These are phyloP conservation scores for Notoglanidium macrostoma DNA, from an alignment of 2,797 vertebrate genomes.

Conservation along the genomic window DNA sequence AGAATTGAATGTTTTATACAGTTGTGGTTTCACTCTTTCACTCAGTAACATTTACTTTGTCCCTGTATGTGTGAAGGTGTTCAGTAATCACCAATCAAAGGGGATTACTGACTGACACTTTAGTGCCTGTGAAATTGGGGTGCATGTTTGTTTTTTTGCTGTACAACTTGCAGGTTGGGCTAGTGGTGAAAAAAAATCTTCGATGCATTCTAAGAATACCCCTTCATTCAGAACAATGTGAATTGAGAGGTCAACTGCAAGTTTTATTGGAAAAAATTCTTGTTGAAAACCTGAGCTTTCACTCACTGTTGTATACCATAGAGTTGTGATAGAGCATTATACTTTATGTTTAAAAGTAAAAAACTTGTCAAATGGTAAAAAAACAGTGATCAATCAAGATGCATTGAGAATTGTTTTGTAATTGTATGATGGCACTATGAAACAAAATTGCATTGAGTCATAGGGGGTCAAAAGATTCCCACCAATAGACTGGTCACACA, in stretches of 20 bases:
- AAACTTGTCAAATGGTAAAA: not conserved
- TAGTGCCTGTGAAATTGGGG: slow-evolving; percentile 17
- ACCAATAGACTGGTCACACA: not conserved
- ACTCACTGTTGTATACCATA: not conserved
- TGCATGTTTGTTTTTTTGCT: not conserved
- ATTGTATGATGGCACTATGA: too few relatives aligned
- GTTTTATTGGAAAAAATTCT: not conserved
- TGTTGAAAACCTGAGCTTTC: not conserved
- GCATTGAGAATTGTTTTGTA: not conserved
- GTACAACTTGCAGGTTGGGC: not conserved
- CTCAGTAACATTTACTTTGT: slow-evolving; percentile 43
- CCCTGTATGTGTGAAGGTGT: slow-evolving; percentile 37
- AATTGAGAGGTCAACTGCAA: not conserved
- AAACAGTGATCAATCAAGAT: not conserved
- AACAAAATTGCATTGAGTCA: not conserved
- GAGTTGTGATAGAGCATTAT: not conserved
- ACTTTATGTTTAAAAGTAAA: not conserved
- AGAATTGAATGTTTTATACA: slow-evolving; percentile 42
- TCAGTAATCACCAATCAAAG: slow-evolving; percentile 40
- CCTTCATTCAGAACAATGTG: not conserved
- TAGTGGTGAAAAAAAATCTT: not conserved
- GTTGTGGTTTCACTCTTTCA: slow-evolving; percentile 40
- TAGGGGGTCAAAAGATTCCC: not conserved
- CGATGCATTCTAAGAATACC: not conserved
- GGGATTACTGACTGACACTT: slow-evolving; percentile 19